Evolutionary conservation across 1,140 invertebrate genomes (phyloP).

Genomic region (Caenorhabditis elegans): DNA sequence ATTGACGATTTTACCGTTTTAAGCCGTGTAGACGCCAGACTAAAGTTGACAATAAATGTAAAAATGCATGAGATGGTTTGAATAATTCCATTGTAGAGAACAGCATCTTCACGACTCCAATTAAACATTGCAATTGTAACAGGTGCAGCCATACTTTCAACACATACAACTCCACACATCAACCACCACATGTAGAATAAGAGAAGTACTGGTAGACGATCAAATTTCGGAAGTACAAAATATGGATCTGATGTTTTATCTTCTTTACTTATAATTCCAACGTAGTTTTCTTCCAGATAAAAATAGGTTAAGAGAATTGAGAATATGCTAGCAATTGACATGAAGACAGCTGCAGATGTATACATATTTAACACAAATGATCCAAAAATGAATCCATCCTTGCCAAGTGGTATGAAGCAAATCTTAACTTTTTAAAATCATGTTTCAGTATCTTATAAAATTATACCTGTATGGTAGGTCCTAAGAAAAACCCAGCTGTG

Average conservation of each 20-base stretch:
- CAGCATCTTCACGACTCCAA: conserved; percentile 44
- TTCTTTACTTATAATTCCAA: conserved; percentile 7
- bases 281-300: conserved; percentile 6
- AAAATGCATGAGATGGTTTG: conserved; percentile 35
- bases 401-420: conserved; percentile 34
- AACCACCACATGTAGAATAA: conserved; percentile 31
- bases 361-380: conserved; percentile 35
- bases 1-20: no score
- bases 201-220: not conserved
- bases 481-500: conserved; percentile 26
- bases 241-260: conserved; percentile 21
- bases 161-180: conserved; percentile 22
- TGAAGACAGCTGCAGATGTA: conserved; percentile 29
- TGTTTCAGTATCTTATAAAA: no score
- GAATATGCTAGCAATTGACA: not conserved
- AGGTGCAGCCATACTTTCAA: conserved; percentile 40
- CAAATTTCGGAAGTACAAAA: conserved; percentile 10
- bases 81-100: conserved; percentile 45
- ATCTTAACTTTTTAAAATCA: not conserved
- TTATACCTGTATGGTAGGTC: conserved; percentile 5
- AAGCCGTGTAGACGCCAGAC: conserved; percentile 31
- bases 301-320: conserved; percentile 21
- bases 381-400: conserved; percentile 6
- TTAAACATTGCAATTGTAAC: conserved; percentile 48
- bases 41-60: conserved; percentile 33